Conservation (phyloP, 1,140 invertebrate genomes). For the Gryon sp. region DNA sequence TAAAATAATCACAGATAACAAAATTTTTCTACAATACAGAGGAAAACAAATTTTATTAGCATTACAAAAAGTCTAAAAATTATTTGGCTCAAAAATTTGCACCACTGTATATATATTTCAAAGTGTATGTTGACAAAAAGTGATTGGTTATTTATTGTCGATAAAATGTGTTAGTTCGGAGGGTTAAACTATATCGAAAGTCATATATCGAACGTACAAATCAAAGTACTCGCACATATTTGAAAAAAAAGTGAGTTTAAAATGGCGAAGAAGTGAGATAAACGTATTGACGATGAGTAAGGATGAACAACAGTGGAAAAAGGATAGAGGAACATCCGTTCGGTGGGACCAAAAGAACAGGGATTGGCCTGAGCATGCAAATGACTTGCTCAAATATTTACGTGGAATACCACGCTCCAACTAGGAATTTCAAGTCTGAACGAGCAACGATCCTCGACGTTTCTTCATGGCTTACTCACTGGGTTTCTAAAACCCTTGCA, state of each 20-base stretch:
- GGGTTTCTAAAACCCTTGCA: not conserved
- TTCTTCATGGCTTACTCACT: constrained; percentile 48
- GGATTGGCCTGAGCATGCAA: constrained; percentile 61
- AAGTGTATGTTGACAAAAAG: constrained; percentile 9
- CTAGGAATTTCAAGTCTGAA: constrained; percentile 57
- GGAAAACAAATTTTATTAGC: no score
- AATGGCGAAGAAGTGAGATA: constrained; percentile 3
- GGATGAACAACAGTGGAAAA: constrained; percentile 26
- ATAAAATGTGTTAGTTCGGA: constrained; percentile 16
- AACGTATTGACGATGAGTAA: constrained; percentile 6
- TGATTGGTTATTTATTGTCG: constrained; percentile 37
- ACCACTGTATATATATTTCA: not conserved
- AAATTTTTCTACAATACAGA: no score
- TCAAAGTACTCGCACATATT: not conserved
- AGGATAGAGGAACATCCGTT: constrained; percentile 36
- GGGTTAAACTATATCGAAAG: not conserved
- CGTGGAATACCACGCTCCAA: constrained; percentile 50
- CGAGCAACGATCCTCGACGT: constrained; percentile 43
- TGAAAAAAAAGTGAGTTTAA: constrained; percentile 14
- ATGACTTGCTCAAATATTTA: constrained; percentile 65
- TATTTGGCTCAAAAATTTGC: not conserved
- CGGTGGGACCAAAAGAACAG: constrained; percentile 41
- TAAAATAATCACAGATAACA: no score
- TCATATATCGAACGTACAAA: constrained; percentile 13
- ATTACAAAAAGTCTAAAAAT: not conserved